Percentiles rank a stretch among this genome's conserved stretches.
These are phyloP conservation scores for Poeciliopsis prolifica DNA, from an alignment of 2,113 vertebrate species.

Conservation along the genomic window DNA sequence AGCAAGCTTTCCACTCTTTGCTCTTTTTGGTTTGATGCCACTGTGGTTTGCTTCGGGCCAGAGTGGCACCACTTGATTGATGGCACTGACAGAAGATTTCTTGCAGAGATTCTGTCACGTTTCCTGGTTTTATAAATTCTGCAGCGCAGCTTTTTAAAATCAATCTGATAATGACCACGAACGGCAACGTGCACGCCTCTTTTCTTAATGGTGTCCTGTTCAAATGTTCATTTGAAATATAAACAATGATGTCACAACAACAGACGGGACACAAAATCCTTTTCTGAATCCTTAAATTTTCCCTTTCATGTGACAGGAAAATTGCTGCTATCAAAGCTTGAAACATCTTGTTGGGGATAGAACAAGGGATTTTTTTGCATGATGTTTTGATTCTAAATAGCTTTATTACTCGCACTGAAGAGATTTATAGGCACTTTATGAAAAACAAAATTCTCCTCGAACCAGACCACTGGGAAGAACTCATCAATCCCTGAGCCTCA, in stretches of 20 bases:
- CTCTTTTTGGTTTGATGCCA: constrained; percentile 69
- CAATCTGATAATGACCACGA: constrained; percentile 19
- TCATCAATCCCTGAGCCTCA: constrained; percentile 61
- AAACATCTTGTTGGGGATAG: constrained; percentile 36
- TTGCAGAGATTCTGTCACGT: constrained; percentile 53
- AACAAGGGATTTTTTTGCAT: constrained; percentile 23
- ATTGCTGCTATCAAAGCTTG: constrained; percentile 34
- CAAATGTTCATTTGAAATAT: constrained; percentile 11
- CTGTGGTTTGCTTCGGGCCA: constrained; percentile 73
- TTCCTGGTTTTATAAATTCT: constrained; percentile 40
- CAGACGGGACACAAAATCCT: constrained; percentile 18
- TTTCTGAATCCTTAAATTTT: constrained; percentile 30
- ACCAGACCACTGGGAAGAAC: constrained; percentile 76
- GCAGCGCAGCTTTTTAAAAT: constrained; percentile 34
- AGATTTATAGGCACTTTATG: constrained; percentile 70
- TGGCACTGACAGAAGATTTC: constrained; percentile 71
- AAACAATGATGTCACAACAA: constrained; percentile 21
- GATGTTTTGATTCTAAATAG: constrained; percentile 64
- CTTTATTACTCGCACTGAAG: constrained; percentile 67
- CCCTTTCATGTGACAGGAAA: constrained; percentile 32
- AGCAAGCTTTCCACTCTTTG: constrained; percentile 60
- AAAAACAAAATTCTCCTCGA: constrained; percentile 72
- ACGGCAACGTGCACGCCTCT: background rate
- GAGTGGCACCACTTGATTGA: constrained; percentile 80
- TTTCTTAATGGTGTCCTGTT: background rate